Evolutionary conservation across 1,140 invertebrate genomes (phyloP).

Genomic region (Steinernema feltiae): DNA sequence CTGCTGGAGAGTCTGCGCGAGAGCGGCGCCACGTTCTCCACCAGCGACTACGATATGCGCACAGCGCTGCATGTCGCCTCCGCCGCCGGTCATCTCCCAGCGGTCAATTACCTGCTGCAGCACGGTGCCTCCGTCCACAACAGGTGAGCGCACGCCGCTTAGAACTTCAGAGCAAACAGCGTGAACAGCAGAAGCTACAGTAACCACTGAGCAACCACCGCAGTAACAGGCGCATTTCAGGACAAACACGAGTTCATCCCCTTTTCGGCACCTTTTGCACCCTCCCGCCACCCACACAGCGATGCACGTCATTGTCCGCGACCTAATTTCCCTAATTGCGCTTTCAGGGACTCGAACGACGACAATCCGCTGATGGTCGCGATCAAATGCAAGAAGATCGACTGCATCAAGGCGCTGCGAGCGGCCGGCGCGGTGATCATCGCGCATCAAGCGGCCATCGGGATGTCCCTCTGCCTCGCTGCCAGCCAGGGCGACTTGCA

Average conservation of each 20-base stretch:
- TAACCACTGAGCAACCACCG: too few species aligned
- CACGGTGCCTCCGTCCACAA: slow-evolving; percentile 77
- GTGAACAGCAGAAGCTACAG: too few species aligned
- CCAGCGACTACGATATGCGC: slow-evolving; percentile 71
- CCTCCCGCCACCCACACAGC: too few species aligned
- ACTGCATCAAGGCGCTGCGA: slow-evolving; percentile 41
- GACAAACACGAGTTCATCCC: too few species aligned
- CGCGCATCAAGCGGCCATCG: slow-evolving; percentile 35
- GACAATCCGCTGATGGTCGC: slow-evolving; percentile 51
- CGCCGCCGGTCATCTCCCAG: slow-evolving; percentile 66
- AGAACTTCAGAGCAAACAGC: too few species aligned
- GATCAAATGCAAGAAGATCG: slow-evolving; percentile 45
- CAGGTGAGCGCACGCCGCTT: too few species aligned
- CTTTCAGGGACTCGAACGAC: slow-evolving; percentile 46
- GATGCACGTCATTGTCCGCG: not conserved
- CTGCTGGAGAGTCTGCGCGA: slow-evolving; percentile 60
- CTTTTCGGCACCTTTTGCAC: too few species aligned
- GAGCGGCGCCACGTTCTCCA: slow-evolving; percentile 70
- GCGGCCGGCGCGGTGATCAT: slow-evolving; percentile 48
- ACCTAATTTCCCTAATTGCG: not conserved
- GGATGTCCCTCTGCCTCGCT: slow-evolving; percentile 47
- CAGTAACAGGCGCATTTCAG: too few species aligned
- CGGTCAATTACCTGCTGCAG: slow-evolving; percentile 71
- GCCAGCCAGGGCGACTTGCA: slow-evolving; percentile 45
- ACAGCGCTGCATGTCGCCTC: slow-evolving; percentile 77